Percentiles rank a stretch among this genome's conserved stretches.
Conservation (phyloP, 2,113 vertebrate species). For the Mirounga angustirostris region DNA sequence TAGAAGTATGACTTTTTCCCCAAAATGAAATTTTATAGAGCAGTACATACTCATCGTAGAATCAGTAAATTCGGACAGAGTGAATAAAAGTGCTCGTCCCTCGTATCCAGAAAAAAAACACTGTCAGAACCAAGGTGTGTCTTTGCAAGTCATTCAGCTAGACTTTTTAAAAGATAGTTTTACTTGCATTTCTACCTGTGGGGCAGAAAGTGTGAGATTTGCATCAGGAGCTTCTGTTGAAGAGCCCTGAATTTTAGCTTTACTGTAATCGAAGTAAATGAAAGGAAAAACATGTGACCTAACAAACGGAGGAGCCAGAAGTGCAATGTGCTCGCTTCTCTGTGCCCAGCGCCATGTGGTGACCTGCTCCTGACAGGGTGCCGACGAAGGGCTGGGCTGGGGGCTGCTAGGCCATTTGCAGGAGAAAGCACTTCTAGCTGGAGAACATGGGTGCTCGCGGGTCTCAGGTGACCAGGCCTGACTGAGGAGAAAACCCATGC, state of each 20-base stretch:
- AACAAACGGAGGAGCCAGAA: no score
- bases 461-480: accelerated
- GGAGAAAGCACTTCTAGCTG: neutral
- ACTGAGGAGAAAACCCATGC: accelerated
- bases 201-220: neutral
- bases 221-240: neutral
- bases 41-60: accelerated
- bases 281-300: neutral
- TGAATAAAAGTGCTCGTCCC: accelerated
- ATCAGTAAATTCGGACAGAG: neutral
- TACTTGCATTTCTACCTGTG: neutral
- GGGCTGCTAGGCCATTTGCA: neutral
- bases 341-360: accelerated
- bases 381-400: neutral
- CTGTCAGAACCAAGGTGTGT: neutral
- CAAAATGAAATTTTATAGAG: neutral
- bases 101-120: no score
- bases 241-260: neutral
- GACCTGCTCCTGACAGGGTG: neutral
- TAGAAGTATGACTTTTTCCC: neutral
- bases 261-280: neutral
- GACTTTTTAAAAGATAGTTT: neutral
- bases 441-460: accelerated
- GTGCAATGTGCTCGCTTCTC: accelerated
- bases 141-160: neutral